Conservation (phyloP, 2,797 vertebrate genomes). For the Podargus strigoides region DNA sequence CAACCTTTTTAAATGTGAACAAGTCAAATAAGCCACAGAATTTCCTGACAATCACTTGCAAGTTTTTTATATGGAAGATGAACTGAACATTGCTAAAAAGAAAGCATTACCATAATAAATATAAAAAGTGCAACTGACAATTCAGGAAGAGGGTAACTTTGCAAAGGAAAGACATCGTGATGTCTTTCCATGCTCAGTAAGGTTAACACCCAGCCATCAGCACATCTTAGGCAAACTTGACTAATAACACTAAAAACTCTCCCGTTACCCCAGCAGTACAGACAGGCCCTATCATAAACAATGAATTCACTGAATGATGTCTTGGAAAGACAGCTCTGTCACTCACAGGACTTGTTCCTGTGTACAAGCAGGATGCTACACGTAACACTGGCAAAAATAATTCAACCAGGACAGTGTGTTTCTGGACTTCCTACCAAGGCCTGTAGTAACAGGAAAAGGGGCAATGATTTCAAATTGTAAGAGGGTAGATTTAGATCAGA, state of each 20-base stretch:
- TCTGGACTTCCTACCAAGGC: neutral
- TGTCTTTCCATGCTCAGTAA: neutral
- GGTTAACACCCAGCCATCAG: neutral
- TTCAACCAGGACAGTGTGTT: neutral
- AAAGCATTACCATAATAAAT: neutral
- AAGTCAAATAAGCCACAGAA: slow-evolving; percentile 68
- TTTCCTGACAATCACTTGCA: neutral
- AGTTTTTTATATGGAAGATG: neutral
- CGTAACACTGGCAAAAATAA: neutral
- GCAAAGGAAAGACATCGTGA: neutral
- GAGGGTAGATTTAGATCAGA: neutral
- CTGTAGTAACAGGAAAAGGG: neutral
- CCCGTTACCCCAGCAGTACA: neutral
- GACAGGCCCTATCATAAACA: neutral
- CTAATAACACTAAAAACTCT: neutral
- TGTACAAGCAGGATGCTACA: neutral
- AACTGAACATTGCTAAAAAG: slow-evolving; percentile 2
- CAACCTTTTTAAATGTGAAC: slow-evolving; percentile 80
- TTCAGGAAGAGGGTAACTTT: neutral
- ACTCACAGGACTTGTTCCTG: neutral
- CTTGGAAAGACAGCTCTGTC: neutral
- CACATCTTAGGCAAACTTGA: neutral
- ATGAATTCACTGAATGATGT: neutral
- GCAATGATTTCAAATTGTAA: neutral
- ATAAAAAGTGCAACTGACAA: neutral